Conservation (phyloP, 2,113 vertebrate genomes). For the Macaca fascicularis region T2T-MFA8v1.1 NC_088385.1:79278501-79279000, state of each 20-base stretch:
- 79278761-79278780: background rate
- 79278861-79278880: background rate
- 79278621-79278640: background rate
- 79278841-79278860: background rate
- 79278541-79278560: background rate
- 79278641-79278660: background rate
- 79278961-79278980: background rate
- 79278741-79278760: constrained; percentile 25
- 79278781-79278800: background rate
- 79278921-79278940: background rate
- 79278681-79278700: background rate
- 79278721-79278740: background rate
- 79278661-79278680: background rate
- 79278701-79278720: background rate
- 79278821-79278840: constrained; percentile 19
- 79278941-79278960: background rate
- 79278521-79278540: background rate
- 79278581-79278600: background rate
- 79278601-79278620: background rate
- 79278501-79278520: background rate
- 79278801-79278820: background rate
- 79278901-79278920: background rate
- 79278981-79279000: constrained; percentile 33
- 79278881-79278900: background rate
- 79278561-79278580: background rate